Conservation (phyloP, 2,888 invertebrate genomes). For the Marronus borbonicus region DNA sequence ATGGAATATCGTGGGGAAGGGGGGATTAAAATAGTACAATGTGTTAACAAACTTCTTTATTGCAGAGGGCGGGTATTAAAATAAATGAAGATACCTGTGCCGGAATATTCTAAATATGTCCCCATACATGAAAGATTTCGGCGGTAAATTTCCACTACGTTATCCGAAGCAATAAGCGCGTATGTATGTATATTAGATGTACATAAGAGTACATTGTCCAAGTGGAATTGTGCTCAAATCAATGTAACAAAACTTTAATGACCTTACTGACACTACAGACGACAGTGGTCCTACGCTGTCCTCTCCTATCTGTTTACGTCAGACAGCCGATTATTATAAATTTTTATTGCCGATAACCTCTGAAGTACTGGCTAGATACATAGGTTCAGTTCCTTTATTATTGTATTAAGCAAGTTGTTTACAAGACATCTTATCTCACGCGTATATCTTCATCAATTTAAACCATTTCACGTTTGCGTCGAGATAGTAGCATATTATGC, state of each 20-base stretch:
- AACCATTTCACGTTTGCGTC: constrained; percentile 22
- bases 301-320: constrained; percentile 43
- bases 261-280: constrained; percentile 33
- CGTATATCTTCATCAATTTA: constrained; percentile 37
- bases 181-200: not conserved
- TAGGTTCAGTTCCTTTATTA: constrained; percentile 50
- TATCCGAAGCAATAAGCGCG: not conserved
- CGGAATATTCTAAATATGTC: too few species aligned
- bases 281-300: constrained; percentile 35
- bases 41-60: too few species aligned
- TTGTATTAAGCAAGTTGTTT: constrained; percentile 51
- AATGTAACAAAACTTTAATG: constrained; percentile 42
- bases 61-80: too few species aligned
- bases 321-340: constrained; percentile 46
- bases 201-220: constrained; percentile 8
- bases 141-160: constrained; percentile 10
- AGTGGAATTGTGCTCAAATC: constrained; percentile 25
- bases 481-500: constrained; percentile 7
- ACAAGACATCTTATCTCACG: constrained; percentile 40
- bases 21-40: too few species aligned
- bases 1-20: too few species aligned
- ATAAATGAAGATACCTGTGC: too few species aligned
- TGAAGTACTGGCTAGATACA: constrained; percentile 47
- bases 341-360: constrained; percentile 52
- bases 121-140: too few species aligned